Evolutionary conservation across 2,888 invertebrate species (phyloP).

Genomic region (Troides helena): DNA sequence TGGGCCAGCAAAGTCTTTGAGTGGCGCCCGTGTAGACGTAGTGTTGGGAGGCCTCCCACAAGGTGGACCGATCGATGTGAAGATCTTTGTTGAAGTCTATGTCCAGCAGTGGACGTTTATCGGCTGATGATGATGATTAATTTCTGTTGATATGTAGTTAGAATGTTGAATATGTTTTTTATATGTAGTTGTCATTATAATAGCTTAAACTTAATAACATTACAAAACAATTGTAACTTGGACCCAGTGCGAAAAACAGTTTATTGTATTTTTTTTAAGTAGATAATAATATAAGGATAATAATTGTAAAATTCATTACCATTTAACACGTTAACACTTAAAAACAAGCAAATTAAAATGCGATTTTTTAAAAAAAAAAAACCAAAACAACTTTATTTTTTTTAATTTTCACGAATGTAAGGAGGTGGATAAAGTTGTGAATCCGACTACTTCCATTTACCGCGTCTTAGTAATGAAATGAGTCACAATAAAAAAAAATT

Average conservation of each 20-base stretch:
- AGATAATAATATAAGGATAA: slow-evolving; percentile 11
- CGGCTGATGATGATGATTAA: too few relatives aligned
- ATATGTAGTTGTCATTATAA: too few relatives aligned
- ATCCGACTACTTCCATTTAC: neutral
- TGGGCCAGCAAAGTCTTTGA: too few relatives aligned
- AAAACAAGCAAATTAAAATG: neutral
- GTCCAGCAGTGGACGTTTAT: too few relatives aligned
- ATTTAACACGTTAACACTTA: slow-evolving; percentile 9
- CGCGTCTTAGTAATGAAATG: too few relatives aligned
- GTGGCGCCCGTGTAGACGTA: too few relatives aligned
- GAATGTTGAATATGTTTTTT: too few relatives aligned
- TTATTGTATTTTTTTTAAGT: slow-evolving; percentile 16
- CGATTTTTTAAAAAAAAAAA: neutral
- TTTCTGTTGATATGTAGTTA: too few relatives aligned
- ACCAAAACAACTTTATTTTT: neutral
- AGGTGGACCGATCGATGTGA: too few relatives aligned
- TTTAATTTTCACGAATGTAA: neutral
- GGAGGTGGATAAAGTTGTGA: neutral
- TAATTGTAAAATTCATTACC: slow-evolving; percentile 12
- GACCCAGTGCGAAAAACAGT: slow-evolving; percentile 9
- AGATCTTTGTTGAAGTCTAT: too few relatives aligned
- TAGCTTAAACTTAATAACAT: too few relatives aligned
- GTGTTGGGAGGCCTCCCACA: too few relatives aligned
- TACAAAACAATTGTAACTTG: slow-evolving; percentile 2
- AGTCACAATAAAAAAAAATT: neutral